A percentile compares a stretch with the other conserved stretches of the same genome.
Evolutionary conservation across 2,888 invertebrate species (phyloP).

Genomic region (Oscheius sp.): DNA sequence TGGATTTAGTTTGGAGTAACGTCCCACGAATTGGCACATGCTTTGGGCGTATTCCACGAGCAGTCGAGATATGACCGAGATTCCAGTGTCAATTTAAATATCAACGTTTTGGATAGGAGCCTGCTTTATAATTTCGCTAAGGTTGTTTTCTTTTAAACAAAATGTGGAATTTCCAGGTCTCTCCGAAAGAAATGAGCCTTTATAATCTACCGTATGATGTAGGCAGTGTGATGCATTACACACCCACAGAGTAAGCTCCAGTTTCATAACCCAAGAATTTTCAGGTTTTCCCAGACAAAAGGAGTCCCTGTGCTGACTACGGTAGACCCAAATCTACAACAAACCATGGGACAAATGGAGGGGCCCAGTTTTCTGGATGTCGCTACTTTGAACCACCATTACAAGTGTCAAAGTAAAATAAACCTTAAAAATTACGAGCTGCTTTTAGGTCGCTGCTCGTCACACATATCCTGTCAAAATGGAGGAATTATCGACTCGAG

Average conservation of each 20-base stretch:
- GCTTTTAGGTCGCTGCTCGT: slow-evolving; percentile 18
- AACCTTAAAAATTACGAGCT: too few species aligned
- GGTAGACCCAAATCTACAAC: slow-evolving; percentile 55
- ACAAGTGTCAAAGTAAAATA: slow-evolving; percentile 45
- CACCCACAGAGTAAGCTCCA: slow-evolving; percentile 55
- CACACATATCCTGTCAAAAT: slow-evolving; percentile 46
- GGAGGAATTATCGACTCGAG: slow-evolving; percentile 57
- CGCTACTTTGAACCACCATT: slow-evolving; percentile 54
- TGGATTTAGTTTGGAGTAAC: slow-evolving; percentile 59
- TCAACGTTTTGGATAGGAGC: slow-evolving; percentile 44
- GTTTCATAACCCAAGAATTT: too few species aligned
- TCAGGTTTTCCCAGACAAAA: slow-evolving; percentile 48
- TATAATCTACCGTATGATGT: slow-evolving; percentile 59
- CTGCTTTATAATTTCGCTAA: slow-evolving; percentile 61
- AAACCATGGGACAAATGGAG: slow-evolving; percentile 60
- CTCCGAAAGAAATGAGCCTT: slow-evolving; percentile 49
- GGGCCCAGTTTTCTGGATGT: slow-evolving; percentile 60
- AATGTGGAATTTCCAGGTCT: slow-evolving; percentile 34
- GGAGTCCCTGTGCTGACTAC: slow-evolving; percentile 50
- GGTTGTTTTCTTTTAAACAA: slow-evolving; percentile 28
- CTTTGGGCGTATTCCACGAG: slow-evolving; percentile 60
- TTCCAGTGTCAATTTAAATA: slow-evolving; percentile 48
- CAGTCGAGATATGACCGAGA: slow-evolving; percentile 60
- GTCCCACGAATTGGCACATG: slow-evolving; percentile 61
- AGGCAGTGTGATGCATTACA: slow-evolving; percentile 62